A percentile compares a stretch with the other conserved stretches of the same genome.
Evolutionary conservation across 1,140 invertebrate genomes (phyloP).

Genomic region (Sarcophaga bullata): DNA sequence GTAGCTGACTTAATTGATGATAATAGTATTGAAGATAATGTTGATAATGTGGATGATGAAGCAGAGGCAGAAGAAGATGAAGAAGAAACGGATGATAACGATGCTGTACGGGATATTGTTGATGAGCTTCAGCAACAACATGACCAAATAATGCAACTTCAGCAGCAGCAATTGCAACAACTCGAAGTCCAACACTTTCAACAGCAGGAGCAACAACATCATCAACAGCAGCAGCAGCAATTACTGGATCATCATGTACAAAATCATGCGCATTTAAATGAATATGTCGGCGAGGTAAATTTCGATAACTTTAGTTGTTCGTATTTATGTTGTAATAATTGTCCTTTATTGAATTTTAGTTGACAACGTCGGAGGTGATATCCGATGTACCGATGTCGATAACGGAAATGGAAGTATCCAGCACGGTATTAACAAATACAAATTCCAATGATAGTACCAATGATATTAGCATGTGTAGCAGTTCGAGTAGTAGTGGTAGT

Average conservation of each 20-base stretch:
- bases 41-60: slow-evolving; percentile 52
- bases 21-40: slow-evolving; percentile 53
- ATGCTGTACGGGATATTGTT: slow-evolving; percentile 59
- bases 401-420: slow-evolving; percentile 64
- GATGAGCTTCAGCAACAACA: slow-evolving; percentile 60
- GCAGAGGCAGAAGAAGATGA: slow-evolving; percentile 49
- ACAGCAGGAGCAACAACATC: slow-evolving; percentile 39
- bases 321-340: background rate
- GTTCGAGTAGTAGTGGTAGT: slow-evolving; percentile 47
- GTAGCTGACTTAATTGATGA: slow-evolving; percentile 55
- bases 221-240: slow-evolving; percentile 41
- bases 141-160: slow-evolving; percentile 50
- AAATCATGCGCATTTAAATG: background rate
- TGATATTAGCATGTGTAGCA: slow-evolving; percentile 56
- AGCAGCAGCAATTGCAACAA: slow-evolving; percentile 45
- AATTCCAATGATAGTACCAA: slow-evolving; percentile 64
- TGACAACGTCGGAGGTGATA: slow-evolving; percentile 6
- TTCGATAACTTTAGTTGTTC: background rate
- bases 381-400: slow-evolving; percentile 63
- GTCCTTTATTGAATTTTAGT: background rate
- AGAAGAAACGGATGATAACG: slow-evolving; percentile 50
- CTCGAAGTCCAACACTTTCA: slow-evolving; percentile 30
- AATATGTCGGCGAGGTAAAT: slow-evolving; percentile 31
- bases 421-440: slow-evolving; percentile 62
- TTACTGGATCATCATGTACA: background rate